Percentiles rank a stretch among this genome's conserved stretches.
phyloP scores from a whole-genome alignment of 2,797 vertebrate species.

The Fratercula arctica region DNA sequence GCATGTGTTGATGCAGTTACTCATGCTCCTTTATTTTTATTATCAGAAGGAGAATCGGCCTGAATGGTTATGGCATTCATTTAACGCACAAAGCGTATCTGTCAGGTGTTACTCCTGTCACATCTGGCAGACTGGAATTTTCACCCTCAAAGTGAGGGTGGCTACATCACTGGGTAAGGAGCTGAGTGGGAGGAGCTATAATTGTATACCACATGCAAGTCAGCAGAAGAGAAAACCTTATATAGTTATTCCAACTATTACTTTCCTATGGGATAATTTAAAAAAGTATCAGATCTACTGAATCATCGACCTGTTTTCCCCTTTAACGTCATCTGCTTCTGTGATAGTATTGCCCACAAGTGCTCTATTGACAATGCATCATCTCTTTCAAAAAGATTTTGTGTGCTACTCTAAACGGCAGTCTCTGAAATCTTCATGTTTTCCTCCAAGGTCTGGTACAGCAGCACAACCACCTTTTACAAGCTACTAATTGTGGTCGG shows the following conservation, averaged over 20 bases:
- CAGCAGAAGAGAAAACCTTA: not conserved
- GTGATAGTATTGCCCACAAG: not conserved
- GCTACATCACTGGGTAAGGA: not conserved
- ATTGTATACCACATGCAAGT: not conserved
- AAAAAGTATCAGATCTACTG: not conserved
- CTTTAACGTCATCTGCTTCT: not conserved
- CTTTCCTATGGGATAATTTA: not conserved
- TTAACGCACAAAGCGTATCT: not conserved
- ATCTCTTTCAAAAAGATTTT: not conserved
- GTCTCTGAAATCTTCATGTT: not conserved
- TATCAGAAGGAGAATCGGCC: not conserved
- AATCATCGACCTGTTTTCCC: not conserved
- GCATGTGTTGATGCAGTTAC: not conserved
- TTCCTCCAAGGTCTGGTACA: not conserved
- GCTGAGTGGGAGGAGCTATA: not conserved
- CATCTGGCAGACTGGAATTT: not conserved
- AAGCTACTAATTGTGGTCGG: not conserved
- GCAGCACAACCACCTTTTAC: not conserved
- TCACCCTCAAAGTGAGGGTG: not conserved
- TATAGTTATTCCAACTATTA: not conserved
- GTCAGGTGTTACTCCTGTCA: not conserved
- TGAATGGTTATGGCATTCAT: fast-evolving
- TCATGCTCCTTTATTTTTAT: not conserved
- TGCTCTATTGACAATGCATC: not conserved
- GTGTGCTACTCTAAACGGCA: not conserved